These are phyloP conservation scores for Amphipoea oculea DNA, from an alignment of 2,888 invertebrate species.

Conservation along the genomic window DNA sequence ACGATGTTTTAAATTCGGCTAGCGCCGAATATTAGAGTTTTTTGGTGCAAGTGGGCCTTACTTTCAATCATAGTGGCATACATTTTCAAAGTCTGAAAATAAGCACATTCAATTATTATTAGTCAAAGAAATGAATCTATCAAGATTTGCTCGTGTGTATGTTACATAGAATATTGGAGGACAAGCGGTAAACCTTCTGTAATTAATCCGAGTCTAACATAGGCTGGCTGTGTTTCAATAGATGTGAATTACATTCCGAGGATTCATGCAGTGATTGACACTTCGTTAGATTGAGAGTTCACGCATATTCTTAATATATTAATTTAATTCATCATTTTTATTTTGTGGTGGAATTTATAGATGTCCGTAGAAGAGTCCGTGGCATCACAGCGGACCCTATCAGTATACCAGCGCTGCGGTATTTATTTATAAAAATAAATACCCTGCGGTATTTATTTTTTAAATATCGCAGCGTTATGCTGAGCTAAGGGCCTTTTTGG, in stretches of 20 bases:
- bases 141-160: not conserved
- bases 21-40: not conserved
- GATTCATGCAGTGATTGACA: not conserved
- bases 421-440: not conserved
- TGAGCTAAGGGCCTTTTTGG: not conserved
- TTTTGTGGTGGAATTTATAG: not conserved
- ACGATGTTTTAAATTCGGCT: not conserved
- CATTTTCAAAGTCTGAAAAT: not conserved
- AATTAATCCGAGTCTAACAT: not conserved
- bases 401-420: not conserved
- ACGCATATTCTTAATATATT: not conserved
- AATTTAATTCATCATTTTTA: not conserved
- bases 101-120: not conserved
- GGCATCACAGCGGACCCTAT: not conserved
- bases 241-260: slow-evolving; percentile 9
- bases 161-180: slow-evolving; percentile 1
- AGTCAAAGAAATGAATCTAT: not conserved
- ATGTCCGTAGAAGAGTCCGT: not conserved
- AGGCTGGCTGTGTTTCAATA: slow-evolving; percentile 34
- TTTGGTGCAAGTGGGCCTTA: not conserved
- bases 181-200: slow-evolving; percentile 12
- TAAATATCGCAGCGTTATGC: not conserved
- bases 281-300: slow-evolving; percentile 7
- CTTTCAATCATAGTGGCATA: not conserved
- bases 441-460: not conserved